These are phyloP conservation scores for Amblyornis subalaris DNA, from an alignment of 2,113 vertebrate genomes.

Conservation along the genomic window DNA sequence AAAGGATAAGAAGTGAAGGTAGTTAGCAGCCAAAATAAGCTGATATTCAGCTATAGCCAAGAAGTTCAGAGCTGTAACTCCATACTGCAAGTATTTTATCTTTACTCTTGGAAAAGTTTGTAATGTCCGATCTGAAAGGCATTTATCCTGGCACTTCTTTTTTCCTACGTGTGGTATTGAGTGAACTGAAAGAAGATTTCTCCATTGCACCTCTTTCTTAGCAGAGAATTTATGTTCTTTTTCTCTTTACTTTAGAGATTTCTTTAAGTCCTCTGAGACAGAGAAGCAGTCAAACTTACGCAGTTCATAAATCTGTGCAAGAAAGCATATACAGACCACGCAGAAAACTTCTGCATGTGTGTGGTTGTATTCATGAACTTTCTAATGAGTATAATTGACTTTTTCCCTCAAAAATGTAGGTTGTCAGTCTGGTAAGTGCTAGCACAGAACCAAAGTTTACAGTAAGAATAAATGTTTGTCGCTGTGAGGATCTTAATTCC, in stretches of 20 bases:
- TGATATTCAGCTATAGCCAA: neutral
- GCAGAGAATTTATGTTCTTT: neutral
- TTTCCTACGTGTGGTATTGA: neutral
- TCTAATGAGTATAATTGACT: neutral
- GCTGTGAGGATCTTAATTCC: neutral
- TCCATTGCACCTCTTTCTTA: neutral
- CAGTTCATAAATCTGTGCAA: neutral
- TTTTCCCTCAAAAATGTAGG: neutral
- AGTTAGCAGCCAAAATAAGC: conserved; percentile 18
- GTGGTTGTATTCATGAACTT: neutral
- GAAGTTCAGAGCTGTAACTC: neutral
- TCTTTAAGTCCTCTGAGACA: neutral
- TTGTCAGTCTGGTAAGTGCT: neutral
- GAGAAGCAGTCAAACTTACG: neutral
- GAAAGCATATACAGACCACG: neutral
- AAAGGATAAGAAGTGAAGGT: neutral
- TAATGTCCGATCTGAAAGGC: neutral
- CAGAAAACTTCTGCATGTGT: neutral
- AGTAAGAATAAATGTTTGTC: neutral
- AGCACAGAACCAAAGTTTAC: neutral
- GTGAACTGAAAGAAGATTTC: neutral
- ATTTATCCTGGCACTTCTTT: neutral
- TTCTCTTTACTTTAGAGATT: neutral
- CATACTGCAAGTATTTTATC: neutral
- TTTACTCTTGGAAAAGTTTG: neutral